phyloP scores from a whole-genome alignment of 1,140 invertebrate species.

The Anadara kagoshimensis region DNA sequence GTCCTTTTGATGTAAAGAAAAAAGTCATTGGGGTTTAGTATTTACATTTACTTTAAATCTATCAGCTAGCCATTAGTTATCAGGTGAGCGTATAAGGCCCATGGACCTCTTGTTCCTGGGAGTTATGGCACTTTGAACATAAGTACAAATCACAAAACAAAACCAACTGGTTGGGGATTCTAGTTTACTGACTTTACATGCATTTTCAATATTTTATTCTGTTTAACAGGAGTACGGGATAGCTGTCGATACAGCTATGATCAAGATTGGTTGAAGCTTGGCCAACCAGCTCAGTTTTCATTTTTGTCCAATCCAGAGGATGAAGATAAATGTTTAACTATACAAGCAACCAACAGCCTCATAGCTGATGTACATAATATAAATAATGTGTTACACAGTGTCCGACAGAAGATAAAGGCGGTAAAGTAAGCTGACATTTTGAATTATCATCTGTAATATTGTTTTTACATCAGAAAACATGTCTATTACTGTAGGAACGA shows the following conservation, averaged over 20 bases:
- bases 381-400: constrained; percentile 52
- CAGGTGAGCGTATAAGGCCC: too few species aligned
- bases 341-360: constrained; percentile 56
- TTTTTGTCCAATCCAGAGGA: constrained; percentile 49
- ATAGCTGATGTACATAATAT: constrained; percentile 53
- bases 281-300: constrained; percentile 78
- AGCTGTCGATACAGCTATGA: constrained; percentile 85
- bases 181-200: too few species aligned
- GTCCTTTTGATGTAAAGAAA: too few species aligned
- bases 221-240: constrained; percentile 77
- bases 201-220: constrained; percentile 20
- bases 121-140: too few species aligned
- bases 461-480: too few species aligned
- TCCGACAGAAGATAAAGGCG: constrained; percentile 52
- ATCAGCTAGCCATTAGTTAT: too few species aligned
- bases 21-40: too few species aligned
- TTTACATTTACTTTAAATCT: too few species aligned
- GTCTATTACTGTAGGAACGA: too few species aligned
- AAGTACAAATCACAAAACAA: too few species aligned
- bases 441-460: neutral
- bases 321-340: constrained; percentile 22
- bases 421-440: constrained; percentile 42
- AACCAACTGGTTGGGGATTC: too few species aligned
- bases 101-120: too few species aligned
- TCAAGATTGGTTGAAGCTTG: constrained; percentile 91